A percentile compares a stretch with the other conserved stretches of the same genome.
phyloP scores from a whole-genome alignment of 2,113 vertebrate species.

The Coracopsis vasa region DNA sequence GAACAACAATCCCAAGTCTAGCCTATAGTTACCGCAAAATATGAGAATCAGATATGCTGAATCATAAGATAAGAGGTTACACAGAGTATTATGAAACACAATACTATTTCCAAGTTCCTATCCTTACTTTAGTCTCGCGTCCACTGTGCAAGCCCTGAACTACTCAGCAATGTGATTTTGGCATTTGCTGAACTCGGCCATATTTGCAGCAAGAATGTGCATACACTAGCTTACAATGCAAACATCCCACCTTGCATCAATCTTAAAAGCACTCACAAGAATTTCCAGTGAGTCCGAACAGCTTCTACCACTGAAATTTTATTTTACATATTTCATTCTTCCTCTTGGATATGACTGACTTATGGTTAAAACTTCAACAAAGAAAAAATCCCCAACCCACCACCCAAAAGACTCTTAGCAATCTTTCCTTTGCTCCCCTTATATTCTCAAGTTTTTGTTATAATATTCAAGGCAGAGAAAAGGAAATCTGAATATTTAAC shows the following conservation, averaged over 20 bases:
- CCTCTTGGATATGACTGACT: not conserved
- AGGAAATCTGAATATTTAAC: not conserved
- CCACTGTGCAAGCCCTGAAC: not conserved
- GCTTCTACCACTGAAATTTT: not conserved
- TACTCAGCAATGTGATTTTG: not conserved
- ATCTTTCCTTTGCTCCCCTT: not conserved
- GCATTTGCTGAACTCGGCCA: not conserved
- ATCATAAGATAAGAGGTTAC: not conserved
- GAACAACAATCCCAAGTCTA: not conserved
- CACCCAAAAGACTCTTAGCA: not conserved
- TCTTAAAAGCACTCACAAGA: not conserved
- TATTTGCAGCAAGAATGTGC: not conserved
- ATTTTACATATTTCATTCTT: not conserved
- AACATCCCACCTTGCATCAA: not conserved
- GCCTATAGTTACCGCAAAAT: not conserved
- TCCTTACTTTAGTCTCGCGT: not conserved
- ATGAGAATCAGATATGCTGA: not conserved
- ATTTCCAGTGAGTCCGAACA: not conserved
- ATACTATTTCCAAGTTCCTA: not conserved
- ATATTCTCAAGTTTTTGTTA: not conserved
- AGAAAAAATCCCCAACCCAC: rapidly evolving
- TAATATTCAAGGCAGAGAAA: not conserved
- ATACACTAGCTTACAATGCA: not conserved
- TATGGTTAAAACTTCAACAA: not conserved
- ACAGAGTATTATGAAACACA: not conserved